These are phyloP conservation scores for Malacoctenus gilli DNA, from an alignment of 2,797 vertebrate species.

Conservation along the genomic window DNA sequence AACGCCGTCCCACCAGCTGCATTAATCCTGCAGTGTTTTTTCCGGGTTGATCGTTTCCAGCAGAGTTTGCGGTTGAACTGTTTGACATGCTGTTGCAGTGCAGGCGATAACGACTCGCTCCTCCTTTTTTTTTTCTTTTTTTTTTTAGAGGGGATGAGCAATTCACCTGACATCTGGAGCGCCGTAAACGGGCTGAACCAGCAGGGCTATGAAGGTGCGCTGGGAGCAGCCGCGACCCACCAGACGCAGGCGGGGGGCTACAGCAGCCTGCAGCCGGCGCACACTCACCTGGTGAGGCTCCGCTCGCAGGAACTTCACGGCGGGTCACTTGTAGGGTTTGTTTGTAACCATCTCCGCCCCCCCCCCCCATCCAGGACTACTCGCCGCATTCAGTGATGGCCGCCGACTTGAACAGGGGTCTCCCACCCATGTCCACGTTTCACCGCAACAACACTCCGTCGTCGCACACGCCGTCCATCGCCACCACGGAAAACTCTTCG, in stretches of 20 bases:
- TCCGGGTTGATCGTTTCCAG: conserved; percentile 19
- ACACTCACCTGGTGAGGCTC: conserved; percentile 91
- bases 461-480: conserved; percentile 84
- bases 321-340: too few species aligned
- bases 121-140: too few species aligned
- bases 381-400: conserved; percentile 88
- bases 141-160: conserved; percentile 91
- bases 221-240: conserved; percentile 87
- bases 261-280: conserved; percentile 86
- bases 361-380: conserved; percentile 82
- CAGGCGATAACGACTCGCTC: conserved; percentile 53
- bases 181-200: conserved; percentile 94
- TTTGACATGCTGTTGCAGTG: conserved; percentile 56
- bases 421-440: conserved; percentile 98
- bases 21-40: too few species aligned
- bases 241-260: conserved; percentile 89
- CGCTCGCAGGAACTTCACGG: conserved; percentile 31
- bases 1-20: too few species aligned
- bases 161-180: conserved; percentile 95
- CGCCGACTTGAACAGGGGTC: conserved; percentile 88
- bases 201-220: conserved; percentile 91
- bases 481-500: conserved; percentile 85
- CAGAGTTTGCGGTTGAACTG: conserved; percentile 25
- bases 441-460: conserved; percentile 82
- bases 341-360: too few species aligned